Conservation (phyloP, 2,888 invertebrate species). For the Thereva unica region DNA sequence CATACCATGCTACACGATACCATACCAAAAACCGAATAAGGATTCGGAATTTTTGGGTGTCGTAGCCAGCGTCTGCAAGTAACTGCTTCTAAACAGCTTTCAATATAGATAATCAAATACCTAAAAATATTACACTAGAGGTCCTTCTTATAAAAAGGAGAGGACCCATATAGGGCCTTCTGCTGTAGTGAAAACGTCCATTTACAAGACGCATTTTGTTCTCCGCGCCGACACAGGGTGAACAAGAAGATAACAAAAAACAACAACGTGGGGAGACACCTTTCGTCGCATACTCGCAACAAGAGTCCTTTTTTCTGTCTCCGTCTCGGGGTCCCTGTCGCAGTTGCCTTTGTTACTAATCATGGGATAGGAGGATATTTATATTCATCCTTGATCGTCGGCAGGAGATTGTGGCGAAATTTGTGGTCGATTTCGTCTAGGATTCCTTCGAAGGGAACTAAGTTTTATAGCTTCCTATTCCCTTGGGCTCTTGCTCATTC, state of each 20-base stretch:
- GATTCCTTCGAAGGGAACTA: neutral
- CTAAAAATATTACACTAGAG: conserved; percentile 35
- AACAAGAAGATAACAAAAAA: conserved; percentile 9
- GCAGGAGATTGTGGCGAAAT: conserved; percentile 41
- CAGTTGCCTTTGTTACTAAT: conserved; percentile 38
- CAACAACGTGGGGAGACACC: neutral
- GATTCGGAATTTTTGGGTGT: conserved; percentile 4
- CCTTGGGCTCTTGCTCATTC: conserved; percentile 24
- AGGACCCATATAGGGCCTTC: neutral
- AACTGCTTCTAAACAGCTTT: conserved; percentile 27
- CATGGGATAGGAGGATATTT: conserved; percentile 41
- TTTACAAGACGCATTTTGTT: no score
- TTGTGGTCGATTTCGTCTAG: conserved; percentile 37
- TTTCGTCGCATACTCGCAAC: neutral
- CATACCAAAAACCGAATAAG: conserved; percentile 1
- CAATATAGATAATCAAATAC: conserved; percentile 37
- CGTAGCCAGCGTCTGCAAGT: conserved; percentile 16
- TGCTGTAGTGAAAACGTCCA: no score
- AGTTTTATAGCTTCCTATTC: conserved; percentile 10
- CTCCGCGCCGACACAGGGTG: no score
- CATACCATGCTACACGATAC: neutral
- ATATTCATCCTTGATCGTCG: conserved; percentile 42
- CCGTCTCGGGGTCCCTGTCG: neutral
- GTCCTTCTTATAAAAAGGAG: conserved; percentile 13
- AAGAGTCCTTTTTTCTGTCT: neutral